These are phyloP conservation scores for Neodon shergylaensis DNA, from an alignment of 2,113 vertebrate species.

Conservation along the genomic window DNA sequence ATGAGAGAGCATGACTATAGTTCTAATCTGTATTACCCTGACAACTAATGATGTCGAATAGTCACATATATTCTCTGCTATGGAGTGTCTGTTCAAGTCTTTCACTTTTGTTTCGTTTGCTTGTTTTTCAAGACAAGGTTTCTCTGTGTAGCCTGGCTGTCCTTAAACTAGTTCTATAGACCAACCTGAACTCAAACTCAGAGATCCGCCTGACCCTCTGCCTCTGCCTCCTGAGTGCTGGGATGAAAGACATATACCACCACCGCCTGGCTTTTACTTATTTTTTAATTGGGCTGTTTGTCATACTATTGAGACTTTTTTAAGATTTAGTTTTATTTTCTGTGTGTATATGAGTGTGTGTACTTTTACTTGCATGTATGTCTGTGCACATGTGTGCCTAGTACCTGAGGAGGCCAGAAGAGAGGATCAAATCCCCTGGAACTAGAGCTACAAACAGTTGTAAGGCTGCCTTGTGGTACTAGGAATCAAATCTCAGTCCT, in stretches of 20 bases:
- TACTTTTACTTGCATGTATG: not conserved
- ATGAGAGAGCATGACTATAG: not conserved
- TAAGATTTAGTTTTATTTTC: too few relatives aligned
- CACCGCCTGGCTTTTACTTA: too few relatives aligned
- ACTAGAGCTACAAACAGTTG: not conserved
- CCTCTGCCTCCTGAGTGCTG: too few relatives aligned
- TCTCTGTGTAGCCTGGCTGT: too few relatives aligned
- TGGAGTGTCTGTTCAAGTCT: not conserved
- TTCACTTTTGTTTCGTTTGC: not conserved
- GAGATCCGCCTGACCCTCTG: too few relatives aligned
- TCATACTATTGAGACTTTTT: too few relatives aligned
- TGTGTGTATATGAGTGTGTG: too few relatives aligned
- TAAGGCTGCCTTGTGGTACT: not conserved
- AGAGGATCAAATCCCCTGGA: not conserved
- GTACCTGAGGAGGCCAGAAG: not conserved
- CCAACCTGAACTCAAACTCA: too few relatives aligned
- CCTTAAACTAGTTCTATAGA: too few relatives aligned
- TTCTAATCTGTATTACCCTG: too few relatives aligned
- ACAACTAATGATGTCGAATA: not conserved
- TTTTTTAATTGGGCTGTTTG: too few relatives aligned
- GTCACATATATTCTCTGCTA: constrained; percentile 28
- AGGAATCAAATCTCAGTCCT: not conserved
- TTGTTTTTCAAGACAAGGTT: not conserved
- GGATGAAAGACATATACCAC: too few relatives aligned
- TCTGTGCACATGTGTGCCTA: not conserved